These are phyloP conservation scores for Sesia bembeciformis DNA, from an alignment of 2,888 invertebrate species.

Conservation along the genomic window DNA sequence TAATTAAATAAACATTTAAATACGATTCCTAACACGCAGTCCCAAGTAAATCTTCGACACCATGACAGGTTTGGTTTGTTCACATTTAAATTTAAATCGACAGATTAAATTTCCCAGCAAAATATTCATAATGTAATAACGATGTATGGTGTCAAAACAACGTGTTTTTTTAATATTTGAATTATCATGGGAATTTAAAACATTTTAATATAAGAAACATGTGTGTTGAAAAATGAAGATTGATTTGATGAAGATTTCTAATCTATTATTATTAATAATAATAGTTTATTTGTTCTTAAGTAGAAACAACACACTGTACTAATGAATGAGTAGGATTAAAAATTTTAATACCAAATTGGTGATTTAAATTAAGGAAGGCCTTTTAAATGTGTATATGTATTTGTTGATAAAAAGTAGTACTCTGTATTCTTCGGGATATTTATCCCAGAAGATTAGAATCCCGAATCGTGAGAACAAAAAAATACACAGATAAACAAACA, in stretches of 20 bases:
- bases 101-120: slow-evolving; percentile 1
- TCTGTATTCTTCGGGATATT: no score
- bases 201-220: background rate
- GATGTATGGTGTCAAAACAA: slow-evolving; percentile 6
- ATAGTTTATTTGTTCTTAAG: no score
- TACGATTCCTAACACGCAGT: background rate
- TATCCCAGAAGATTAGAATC: no score
- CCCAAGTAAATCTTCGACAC: slow-evolving; percentile 1
- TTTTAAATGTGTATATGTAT: no score
- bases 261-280: no score
- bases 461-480: no score
- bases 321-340: background rate
- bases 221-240: background rate
- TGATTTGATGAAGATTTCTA: background rate
- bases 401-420: no score
- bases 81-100: slow-evolving; percentile 4
- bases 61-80: slow-evolving; percentile 1
- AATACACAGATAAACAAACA: no score
- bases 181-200: slow-evolving; percentile 4
- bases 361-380: no score
- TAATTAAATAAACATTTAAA: background rate
- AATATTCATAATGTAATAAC: slow-evolving; percentile 1
- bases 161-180: slow-evolving; percentile 1
- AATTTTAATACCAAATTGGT: background rate
- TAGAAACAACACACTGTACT: background rate